phyloP scores from a whole-genome alignment of 2,797 vertebrate genomes.

The Capromys pilorides region DNA sequence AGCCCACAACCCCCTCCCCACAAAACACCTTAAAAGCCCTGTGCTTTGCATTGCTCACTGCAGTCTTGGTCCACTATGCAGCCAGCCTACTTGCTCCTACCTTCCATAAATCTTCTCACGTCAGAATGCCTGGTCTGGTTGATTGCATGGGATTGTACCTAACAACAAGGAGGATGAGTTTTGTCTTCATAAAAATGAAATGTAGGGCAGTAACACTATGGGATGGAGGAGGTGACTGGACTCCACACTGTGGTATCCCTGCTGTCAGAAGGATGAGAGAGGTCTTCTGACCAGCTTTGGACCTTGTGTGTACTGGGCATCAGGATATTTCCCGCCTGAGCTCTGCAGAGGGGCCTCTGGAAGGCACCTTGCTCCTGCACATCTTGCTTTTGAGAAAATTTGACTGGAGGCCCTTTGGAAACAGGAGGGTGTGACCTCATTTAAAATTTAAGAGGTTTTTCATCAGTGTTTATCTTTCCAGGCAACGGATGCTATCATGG shows the following conservation, averaged over 20 bases:
- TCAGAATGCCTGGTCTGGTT: too few relatives aligned
- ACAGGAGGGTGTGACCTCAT: background rate
- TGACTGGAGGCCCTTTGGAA: background rate
- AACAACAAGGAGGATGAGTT: too few relatives aligned
- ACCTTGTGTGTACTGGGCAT: background rate
- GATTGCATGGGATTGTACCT: too few relatives aligned
- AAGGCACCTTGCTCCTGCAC: background rate
- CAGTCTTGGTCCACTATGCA: too few relatives aligned
- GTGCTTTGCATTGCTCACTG: too few relatives aligned
- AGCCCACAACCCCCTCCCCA: too few relatives aligned
- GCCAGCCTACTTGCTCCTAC: too few relatives aligned
- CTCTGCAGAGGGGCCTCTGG: background rate
- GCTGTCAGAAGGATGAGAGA: background rate
- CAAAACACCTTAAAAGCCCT: too few relatives aligned
- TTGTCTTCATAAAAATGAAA: background rate
- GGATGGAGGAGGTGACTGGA: accelerated
- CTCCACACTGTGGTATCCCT: background rate
- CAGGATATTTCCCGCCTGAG: background rate
- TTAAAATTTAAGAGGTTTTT: background rate
- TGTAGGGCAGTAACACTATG: accelerated
- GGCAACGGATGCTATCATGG: background rate
- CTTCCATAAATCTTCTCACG: too few relatives aligned
- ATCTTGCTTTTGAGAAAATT: background rate
- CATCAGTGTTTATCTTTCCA: background rate
- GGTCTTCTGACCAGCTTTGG: background rate